A percentile compares a stretch with the other conserved stretches of the same genome.
phyloP scores from a whole-genome alignment of 30 jellyfish, hydroid and myxozoan genomes.

The Hydractinia symbiolongicarpus region DNA sequence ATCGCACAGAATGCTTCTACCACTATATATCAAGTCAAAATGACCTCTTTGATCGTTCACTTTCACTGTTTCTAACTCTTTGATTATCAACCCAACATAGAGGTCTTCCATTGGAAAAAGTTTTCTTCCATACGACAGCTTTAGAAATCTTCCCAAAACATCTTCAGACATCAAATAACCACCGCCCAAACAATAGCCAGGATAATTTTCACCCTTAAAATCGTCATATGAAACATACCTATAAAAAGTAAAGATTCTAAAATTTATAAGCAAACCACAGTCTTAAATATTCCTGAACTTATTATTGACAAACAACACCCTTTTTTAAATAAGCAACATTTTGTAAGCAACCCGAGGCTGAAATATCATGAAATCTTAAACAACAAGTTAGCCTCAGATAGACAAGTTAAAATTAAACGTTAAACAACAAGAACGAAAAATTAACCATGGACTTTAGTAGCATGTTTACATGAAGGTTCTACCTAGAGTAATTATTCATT shows the following conservation, averaged over 20 bases:
- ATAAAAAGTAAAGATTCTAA: neutral
- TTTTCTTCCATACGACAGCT: conserved; percentile 43
- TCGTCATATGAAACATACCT: conserved; percentile 78
- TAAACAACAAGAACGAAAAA: too few relatives aligned
- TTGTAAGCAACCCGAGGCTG: too few relatives aligned
- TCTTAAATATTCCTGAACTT: too few relatives aligned
- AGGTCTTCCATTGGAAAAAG: conserved; percentile 87
- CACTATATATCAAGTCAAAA: conserved; percentile 52
- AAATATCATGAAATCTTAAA: too few relatives aligned
- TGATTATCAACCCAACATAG: conserved; percentile 64
- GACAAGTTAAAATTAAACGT: too few relatives aligned
- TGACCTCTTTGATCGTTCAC: conserved; percentile 51
- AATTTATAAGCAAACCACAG: too few relatives aligned
- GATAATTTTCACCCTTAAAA: conserved; percentile 45
- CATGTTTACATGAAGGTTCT: too few relatives aligned
- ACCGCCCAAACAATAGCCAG: conserved; percentile 92
- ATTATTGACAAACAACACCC: too few relatives aligned
- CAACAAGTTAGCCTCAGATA: too few relatives aligned
- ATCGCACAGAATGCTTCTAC: conserved; percentile 40
- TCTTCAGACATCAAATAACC: conserved; percentile 84
- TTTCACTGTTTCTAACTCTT: conserved; percentile 38
- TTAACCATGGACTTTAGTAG: too few relatives aligned
- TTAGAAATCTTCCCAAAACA: conserved; percentile 48
- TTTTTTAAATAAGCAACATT: too few relatives aligned
- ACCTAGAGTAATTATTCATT: too few relatives aligned